Evolutionary conservation across 2,797 vertebrate genomes (phyloP).

Genomic region (Selene dorsalis): DNA sequence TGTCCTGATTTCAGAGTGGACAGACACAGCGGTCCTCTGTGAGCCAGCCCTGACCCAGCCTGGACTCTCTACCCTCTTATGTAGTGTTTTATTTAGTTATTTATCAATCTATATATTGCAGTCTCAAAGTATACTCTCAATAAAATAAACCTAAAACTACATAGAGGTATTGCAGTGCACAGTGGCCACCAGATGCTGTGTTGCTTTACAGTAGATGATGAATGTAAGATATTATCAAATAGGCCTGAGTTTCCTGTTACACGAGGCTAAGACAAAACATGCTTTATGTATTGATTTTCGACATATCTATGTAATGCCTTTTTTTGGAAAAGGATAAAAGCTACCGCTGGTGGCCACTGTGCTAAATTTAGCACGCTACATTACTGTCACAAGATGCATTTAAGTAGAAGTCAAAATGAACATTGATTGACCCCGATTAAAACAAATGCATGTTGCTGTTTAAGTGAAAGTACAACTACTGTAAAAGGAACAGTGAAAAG

Average conservation of each 20-base stretch:
- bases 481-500: constrained; percentile 23
- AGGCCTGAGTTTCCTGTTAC: constrained; percentile 15
- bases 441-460: background rate
- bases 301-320: constrained; percentile 15
- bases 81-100: too few species aligned
- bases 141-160: too few species aligned
- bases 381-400: background rate
- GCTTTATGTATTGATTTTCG: constrained; percentile 42
- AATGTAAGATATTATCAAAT: constrained; percentile 9
- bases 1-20: constrained; percentile 63
- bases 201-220: constrained; percentile 9
- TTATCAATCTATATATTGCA: too few species aligned
- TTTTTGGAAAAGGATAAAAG: constrained; percentile 23
- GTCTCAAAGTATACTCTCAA: too few species aligned
- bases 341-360: constrained; percentile 14
- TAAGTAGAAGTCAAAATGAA: background rate
- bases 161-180: background rate
- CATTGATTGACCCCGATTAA: background rate
- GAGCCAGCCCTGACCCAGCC: constrained; percentile 29
- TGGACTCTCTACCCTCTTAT: too few species aligned
- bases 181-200: constrained; percentile 4
- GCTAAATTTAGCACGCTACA: constrained; percentile 37
- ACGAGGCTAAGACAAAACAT: constrained; percentile 11
- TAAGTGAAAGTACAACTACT: constrained; percentile 32
- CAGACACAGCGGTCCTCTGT: constrained; percentile 63